Evolutionary conservation across 2,888 invertebrate genomes (phyloP).

Genomic region (Cheilosia soror): DNA sequence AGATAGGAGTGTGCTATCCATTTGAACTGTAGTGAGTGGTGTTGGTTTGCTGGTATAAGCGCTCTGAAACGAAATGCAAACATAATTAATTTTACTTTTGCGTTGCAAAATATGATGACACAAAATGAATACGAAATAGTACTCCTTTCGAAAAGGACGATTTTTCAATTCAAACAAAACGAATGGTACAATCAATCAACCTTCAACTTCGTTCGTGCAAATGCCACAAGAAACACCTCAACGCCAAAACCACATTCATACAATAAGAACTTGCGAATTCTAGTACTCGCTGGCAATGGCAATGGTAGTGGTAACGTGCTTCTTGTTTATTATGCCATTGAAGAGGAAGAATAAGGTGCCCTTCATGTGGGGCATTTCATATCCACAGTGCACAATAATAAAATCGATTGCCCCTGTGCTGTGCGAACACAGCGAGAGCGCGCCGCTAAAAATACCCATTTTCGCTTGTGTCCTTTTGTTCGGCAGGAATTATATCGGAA

Average conservation of each 20-base stretch:
- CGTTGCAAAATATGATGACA: slow-evolving; percentile 35
- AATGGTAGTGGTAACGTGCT: background rate
- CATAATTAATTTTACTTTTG: slow-evolving; percentile 48
- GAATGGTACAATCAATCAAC: slow-evolving; percentile 67
- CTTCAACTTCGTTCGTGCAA: slow-evolving; percentile 61
- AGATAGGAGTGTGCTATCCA: slow-evolving; percentile 50
- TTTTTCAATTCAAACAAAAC: slow-evolving; percentile 61
- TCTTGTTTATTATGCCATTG: slow-evolving; percentile 32
- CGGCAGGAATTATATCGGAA: slow-evolving; percentile 43
- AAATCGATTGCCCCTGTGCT: slow-evolving; percentile 53
- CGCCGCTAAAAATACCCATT: slow-evolving; percentile 40
- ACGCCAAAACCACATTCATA: background rate
- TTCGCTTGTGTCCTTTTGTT: slow-evolving; percentile 57
- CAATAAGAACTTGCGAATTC: slow-evolving; percentile 29
- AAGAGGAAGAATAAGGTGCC: slow-evolving; percentile 26
- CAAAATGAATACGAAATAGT: background rate
- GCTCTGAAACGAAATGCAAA: slow-evolving; percentile 58
- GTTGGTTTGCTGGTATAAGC: slow-evolving; percentile 14
- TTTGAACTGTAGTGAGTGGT: slow-evolving; percentile 39
- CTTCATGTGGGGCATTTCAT: slow-evolving; percentile 27
- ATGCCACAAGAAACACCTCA: slow-evolving; percentile 54
- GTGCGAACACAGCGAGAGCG: slow-evolving; percentile 2
- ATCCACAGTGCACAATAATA: slow-evolving; percentile 24
- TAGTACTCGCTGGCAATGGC: background rate
- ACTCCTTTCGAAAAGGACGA: slow-evolving; percentile 8